phyloP scores from a whole-genome alignment of 2,113 vertebrate species.

The Grantiella picta region DNA sequence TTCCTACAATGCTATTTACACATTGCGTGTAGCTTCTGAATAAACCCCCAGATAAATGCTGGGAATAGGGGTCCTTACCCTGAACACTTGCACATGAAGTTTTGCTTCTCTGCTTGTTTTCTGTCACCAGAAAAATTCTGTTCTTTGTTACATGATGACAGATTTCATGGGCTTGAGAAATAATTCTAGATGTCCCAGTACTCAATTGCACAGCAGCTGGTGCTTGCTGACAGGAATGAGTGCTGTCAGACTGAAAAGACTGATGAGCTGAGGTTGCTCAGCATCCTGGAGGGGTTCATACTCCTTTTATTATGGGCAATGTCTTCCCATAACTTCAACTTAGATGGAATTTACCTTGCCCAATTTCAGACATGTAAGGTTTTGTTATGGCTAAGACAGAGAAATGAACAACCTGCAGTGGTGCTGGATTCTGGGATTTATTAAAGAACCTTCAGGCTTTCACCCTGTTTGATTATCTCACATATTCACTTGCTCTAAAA shows the following conservation, averaged over 20 bases:
- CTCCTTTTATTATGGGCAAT: not conserved
- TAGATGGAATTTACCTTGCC: not conserved
- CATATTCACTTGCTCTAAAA: not conserved
- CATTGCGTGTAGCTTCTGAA: not conserved
- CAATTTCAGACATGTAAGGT: not conserved
- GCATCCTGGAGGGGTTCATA: not conserved
- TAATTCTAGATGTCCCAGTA: not conserved
- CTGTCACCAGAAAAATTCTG: fast-evolving
- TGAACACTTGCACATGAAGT: not conserved
- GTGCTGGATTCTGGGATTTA: not conserved
- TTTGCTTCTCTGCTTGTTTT: not conserved
- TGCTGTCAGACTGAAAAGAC: not conserved
- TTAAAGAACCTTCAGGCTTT: not conserved
- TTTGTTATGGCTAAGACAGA: not conserved
- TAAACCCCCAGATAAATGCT: not conserved
- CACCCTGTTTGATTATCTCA: not conserved
- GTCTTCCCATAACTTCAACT: not conserved
- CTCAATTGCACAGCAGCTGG: not conserved
- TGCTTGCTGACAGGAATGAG: not conserved
- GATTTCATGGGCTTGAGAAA: not conserved
- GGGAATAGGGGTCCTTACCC: not conserved
- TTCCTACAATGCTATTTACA: not conserved
- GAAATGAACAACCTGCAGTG: not conserved
- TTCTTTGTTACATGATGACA: not conserved
- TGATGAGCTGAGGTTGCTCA: not conserved